Conservation (phyloP, 2,113 vertebrate genomes). For the Edolisoma coerulescens region DNA sequence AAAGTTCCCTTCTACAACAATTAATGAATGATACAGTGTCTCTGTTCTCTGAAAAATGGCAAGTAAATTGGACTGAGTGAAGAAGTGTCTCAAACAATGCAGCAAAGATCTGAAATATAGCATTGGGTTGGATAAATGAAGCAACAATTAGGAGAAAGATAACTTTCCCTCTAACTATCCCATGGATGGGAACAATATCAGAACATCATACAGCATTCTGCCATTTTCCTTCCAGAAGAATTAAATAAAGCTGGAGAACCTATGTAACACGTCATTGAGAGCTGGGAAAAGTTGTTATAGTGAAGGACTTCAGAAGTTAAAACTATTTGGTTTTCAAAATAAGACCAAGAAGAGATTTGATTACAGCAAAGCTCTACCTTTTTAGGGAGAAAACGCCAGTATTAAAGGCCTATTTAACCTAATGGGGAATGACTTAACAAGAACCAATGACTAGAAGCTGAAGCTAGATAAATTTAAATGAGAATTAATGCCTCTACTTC, state of each 20-base stretch:
- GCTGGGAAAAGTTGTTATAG: neutral
- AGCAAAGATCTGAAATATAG: neutral
- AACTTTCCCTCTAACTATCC: neutral
- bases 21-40: neutral
- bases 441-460: slow-evolving; percentile 33
- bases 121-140: neutral
- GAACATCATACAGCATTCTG: neutral
- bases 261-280: neutral
- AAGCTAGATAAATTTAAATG: slow-evolving; percentile 44
- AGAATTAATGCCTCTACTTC: slow-evolving; percentile 56
- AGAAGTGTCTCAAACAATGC: slow-evolving; percentile 12
- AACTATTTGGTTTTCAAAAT: neutral
- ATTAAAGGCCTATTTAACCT: slow-evolving; percentile 22
- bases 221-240: neutral
- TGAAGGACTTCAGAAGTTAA: neutral
- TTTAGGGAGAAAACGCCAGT: neutral
- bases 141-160: neutral
- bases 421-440: slow-evolving; percentile 34
- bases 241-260: neutral
- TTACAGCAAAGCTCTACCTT: neutral
- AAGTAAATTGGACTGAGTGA: neutral
- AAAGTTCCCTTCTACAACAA: neutral
- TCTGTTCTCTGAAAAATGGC: slow-evolving; percentile 38
- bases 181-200: neutral
- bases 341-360: neutral